Percentiles rank a stretch among this genome's conserved stretches.
Conservation (phyloP, 2,797 vertebrate species). For the Buceros bicornis region DNA sequence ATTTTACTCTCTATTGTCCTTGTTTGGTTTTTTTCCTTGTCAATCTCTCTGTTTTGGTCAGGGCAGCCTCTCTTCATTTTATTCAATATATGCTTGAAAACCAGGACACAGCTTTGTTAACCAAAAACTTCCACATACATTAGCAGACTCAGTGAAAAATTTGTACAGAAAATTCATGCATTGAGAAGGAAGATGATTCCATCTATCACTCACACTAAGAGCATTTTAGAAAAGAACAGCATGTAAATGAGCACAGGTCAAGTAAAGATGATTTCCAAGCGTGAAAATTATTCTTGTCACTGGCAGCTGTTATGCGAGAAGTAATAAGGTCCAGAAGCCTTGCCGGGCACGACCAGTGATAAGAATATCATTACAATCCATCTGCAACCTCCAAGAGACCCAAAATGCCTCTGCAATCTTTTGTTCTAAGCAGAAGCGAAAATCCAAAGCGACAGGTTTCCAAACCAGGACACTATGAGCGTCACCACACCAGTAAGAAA, state of each 20-base stretch:
- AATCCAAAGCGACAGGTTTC: not conserved
- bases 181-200: not conserved
- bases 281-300: slow-evolving; percentile 53
- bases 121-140: not conserved
- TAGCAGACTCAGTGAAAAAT: not conserved
- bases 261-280: slow-evolving; percentile 44
- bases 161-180: not conserved
- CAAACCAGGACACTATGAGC: not conserved
- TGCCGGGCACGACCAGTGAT: not conserved
- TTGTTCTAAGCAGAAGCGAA: not conserved
- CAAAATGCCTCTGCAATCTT: not conserved
- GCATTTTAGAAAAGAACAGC: slow-evolving; percentile 1
- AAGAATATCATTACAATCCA: slow-evolving; percentile 5
- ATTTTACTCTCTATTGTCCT: not conserved
- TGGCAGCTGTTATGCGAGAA: slow-evolving; percentile 44
- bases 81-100: not conserved
- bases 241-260: not conserved
- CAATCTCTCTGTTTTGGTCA: not conserved
- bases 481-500: not conserved
- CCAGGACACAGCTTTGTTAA: not conserved
- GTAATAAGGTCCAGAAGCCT: slow-evolving; percentile 35
- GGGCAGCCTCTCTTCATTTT: not conserved
- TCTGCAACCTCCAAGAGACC: not conserved
- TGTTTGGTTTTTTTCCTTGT: not conserved
- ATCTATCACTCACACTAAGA: not conserved